Percentiles rank a stretch among this genome's conserved stretches.
Evolutionary conservation across 2,888 invertebrate genomes (phyloP).

Genomic region (Trypoxylon attenuatum): DNA sequence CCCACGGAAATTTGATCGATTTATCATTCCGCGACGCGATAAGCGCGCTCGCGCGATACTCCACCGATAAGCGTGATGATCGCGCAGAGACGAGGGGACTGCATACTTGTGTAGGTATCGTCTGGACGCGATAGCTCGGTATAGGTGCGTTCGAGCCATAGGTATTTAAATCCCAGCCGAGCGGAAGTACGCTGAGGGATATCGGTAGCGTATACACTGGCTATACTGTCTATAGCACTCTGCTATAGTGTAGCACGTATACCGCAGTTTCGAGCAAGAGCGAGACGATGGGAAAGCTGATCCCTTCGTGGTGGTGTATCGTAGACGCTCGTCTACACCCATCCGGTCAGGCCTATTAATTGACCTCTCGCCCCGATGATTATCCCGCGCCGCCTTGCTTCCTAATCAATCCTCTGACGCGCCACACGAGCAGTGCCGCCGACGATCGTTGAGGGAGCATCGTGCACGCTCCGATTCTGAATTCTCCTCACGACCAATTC

Average conservation of each 20-base stretch:
- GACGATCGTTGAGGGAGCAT: conserved; percentile 27
- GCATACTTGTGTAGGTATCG: too few relatives aligned
- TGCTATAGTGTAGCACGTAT: too few relatives aligned
- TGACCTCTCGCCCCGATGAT: conserved; percentile 53
- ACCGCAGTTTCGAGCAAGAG: neutral
- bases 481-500: too few relatives aligned
- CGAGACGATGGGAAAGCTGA: neutral
- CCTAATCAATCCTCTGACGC: conserved; percentile 47
- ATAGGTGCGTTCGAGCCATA: too few relatives aligned
- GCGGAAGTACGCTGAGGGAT: too few relatives aligned
- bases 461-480: too few relatives aligned
- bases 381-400: conserved; percentile 40
- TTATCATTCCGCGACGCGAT: neutral
- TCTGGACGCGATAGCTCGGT: too few relatives aligned
- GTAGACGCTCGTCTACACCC: conserved; percentile 11
- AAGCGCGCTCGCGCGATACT: neutral
- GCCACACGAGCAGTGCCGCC: too few relatives aligned
- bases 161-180: too few relatives aligned
- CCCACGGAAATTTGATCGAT: conserved; percentile 11
- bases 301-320: neutral
- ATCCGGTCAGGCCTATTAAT: conserved; percentile 47
- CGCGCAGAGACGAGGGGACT: neutral
- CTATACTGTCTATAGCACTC: too few relatives aligned
- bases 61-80: neutral
- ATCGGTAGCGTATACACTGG: too few relatives aligned